Evolutionary conservation across 2,797 vertebrate genomes (phyloP), one percentile per base, ranked within the genome.

Genomic region (Pangasius larnaudii): DNA sequence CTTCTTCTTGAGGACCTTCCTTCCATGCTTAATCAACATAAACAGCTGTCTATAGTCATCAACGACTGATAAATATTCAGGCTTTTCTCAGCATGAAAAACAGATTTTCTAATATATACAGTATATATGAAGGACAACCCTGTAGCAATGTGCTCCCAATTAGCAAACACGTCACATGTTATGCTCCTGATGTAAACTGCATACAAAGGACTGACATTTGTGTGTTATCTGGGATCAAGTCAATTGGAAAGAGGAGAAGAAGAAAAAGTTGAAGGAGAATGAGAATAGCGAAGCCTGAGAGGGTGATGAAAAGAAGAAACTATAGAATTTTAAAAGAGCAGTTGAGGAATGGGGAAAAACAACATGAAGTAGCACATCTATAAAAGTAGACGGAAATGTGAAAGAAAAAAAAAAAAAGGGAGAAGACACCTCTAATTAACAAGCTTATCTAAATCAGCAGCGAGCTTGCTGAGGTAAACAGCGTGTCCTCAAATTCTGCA

Each of bases 391-490:
- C 49, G 5, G 51, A 63, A 82, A 63, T 49, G 56, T 86, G 78
- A 67, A 53, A 85, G n/a, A n/a, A n/a, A n/a, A n/a, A n/a, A n/a
- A n/a, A n/a, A n/a, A 88, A 85, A 59, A 75, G 46, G 27, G 56
- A 59, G 85, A 81, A 75, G 56, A 85, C 67, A 75, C 84, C 67
- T 61, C 65, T 83, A 86, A 88, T 88, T 81, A 82, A 82, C 84
- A 42, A 78, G 77, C 84, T 88, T 88, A 88, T 88, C 88, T 85
- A 85, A 85, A 81, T 85, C 84, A 63, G 88, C 84, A 82, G 67
- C 11, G 42, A 88, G 75, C 75, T 88, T 27, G 75, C 83, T 22
- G 87, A 88, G 75, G 87, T 88, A 88, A 88, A 88, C 83, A 88
- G 82, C 75, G 22, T 88, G 87, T 85, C 83, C 65, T 88, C 83